Evolutionary conservation across 2,888 invertebrate species (phyloP).

Genomic region (Neelides folsomi): DNA sequence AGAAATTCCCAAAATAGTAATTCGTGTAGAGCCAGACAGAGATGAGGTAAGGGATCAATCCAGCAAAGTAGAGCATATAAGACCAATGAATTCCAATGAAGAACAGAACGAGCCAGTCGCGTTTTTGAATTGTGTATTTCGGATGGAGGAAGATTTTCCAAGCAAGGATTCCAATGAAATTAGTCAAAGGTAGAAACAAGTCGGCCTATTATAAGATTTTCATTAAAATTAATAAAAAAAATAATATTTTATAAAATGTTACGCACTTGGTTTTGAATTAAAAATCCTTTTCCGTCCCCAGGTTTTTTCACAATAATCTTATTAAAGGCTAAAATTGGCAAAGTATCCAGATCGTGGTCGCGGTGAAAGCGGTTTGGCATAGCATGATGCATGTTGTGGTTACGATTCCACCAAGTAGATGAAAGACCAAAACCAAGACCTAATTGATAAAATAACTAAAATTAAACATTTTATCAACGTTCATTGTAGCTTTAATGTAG

Average conservation of each 20-base stretch:
- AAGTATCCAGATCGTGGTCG: too few relatives aligned
- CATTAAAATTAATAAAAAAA: too few relatives aligned
- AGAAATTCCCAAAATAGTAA: constrained; percentile 6
- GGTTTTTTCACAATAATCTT: constrained; percentile 8
- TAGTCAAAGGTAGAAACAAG: constrained; percentile 7
- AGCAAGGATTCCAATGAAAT: not conserved
- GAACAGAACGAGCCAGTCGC: constrained; percentile 5
- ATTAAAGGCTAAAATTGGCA: too few relatives aligned
- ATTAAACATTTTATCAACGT: not conserved
- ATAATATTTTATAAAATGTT: too few relatives aligned
- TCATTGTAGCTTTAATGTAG: too few relatives aligned
- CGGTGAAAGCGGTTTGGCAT: constrained; percentile 2
- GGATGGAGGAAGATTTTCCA: constrained; percentile 11
- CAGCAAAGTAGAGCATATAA: not conserved
- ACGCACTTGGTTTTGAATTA: not conserved
- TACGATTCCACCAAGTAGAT: constrained; percentile 13
- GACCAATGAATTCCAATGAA: not conserved
- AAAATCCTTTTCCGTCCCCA: not conserved
- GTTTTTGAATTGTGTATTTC: constrained; percentile 3
- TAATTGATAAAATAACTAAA: not conserved
- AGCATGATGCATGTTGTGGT: constrained; percentile 15
- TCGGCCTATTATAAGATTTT: constrained; percentile 1
- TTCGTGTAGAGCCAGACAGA: too few relatives aligned
- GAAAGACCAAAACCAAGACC: constrained; percentile 9
- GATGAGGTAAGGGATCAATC: not conserved